Conservation (phyloP, 2,113 vertebrate genomes). For the Tenebrosternarchus preto region DNA sequence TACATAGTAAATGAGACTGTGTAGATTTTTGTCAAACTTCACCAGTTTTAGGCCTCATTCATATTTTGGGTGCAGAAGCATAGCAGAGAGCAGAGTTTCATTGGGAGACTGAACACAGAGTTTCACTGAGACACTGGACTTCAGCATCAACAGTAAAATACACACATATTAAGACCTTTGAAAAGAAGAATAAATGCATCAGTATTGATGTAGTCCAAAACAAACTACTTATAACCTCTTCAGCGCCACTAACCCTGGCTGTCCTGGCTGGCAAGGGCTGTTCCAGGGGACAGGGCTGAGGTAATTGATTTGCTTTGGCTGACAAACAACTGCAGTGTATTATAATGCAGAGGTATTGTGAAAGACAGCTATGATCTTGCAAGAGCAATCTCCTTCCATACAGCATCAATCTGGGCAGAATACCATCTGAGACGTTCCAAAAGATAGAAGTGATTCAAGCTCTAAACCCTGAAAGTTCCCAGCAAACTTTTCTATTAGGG, state of each 20-base stretch:
- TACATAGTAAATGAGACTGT: too few species aligned
- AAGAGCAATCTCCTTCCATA: background rate
- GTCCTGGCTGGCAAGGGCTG: background rate
- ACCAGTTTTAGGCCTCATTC: too few species aligned
- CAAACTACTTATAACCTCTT: slow-evolving; percentile 10
- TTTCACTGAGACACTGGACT: too few species aligned
- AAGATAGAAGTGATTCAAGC: background rate
- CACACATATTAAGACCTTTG: background rate
- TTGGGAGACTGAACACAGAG: too few species aligned
- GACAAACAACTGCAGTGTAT: background rate
- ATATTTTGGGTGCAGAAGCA: too few species aligned
- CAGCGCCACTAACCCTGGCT: slow-evolving; percentile 12
- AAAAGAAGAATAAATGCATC: slow-evolving; percentile 13
- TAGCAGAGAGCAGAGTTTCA: too few species aligned
- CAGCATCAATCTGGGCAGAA: background rate
- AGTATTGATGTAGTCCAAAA: slow-evolving; percentile 2
- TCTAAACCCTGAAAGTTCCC: background rate
- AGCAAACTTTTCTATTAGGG: slow-evolving; percentile 30
- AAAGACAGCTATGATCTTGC: slow-evolving; percentile 11
- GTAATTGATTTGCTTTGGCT: slow-evolving; percentile 28
- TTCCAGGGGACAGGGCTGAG: background rate
- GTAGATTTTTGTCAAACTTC: too few species aligned
- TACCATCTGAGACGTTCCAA: background rate
- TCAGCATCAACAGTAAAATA: background rate
- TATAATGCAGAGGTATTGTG: background rate